Evolutionary conservation across 2,797 vertebrate species (phyloP), one percentile per base, ranked within the genome.

Genomic region (Typhlichthys eigenmanni): DNA sequence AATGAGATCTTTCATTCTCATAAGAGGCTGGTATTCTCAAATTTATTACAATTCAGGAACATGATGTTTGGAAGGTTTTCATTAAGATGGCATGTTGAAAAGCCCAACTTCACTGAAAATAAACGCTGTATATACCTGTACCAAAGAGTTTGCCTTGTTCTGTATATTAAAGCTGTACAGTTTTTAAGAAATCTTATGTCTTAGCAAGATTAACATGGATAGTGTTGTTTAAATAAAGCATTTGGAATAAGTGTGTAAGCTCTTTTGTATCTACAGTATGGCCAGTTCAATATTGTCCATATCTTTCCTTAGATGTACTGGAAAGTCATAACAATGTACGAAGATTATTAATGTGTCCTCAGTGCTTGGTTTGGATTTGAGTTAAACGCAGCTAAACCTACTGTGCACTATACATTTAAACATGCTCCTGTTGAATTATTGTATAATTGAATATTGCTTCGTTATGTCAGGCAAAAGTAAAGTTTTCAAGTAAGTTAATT

Each of bases 111-210:
- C 71, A 73, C 61, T 72, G 68, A 66, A 79, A 88, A 87, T 81
- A 82, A 87, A 85, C 73, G 54, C 55, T 93, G 88, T 93, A 90
- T 90, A 92, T 92, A 92, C 91, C 83, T 92, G 90, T 92, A 92
- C 92, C 92, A 93, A 93, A 92, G 92, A 92, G 86, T 92, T 92
- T 92, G 91, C 91, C 90, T 93, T 83, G 70, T 91, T 91, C 90
- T 92, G 90, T 92, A 92, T 92, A 92, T 92, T 89, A 91, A 88
- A 91, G 90, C 91, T 89, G 85, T 92, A 93, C 92, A 92, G 92
- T 92, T 93, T 93, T 91, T 92, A 92, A 91, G 85, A 92, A 89
- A 91, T 90, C 83, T 91, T 74, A 89, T 93, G 91, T 91, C 89
- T 88, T 89, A 89, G 88, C 88, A 91, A 93, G 78, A 89, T 91